Evolutionary conservation across 2,113 vertebrate genomes (phyloP), one percentile per base, ranked within the genome.

Genomic region (Polyodon spathula): DNA sequence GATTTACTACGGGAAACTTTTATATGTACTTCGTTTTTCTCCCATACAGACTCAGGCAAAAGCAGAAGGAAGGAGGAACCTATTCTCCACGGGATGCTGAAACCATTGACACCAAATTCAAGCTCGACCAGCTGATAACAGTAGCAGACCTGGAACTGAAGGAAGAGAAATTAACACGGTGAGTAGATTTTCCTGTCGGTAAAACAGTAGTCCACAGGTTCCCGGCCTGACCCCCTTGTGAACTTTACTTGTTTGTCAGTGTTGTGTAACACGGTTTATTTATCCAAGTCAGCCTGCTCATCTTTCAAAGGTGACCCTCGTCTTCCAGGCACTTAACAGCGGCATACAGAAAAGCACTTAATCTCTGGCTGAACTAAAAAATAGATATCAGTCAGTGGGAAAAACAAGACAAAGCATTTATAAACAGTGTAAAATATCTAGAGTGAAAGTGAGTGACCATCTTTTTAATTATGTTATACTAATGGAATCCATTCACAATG

Each of bases 51-150:
- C 86, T 97, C 71, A 89, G 93, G 54, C 93, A 93, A 73, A 96
- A 88, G 69, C 92, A 99, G 79, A 97, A 94, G 75, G 95, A 99
- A 72, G 96, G 93, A 4, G 94, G 90, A 6, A 95, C 93, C 0
- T 99, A 99, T 59, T 99, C 96, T 27, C 96, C 96, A 59, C 79
- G 90, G 62, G 89, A 99, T 71, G 96, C 94, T 56, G 96, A 99
- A 85, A 94, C 96, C 69, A 89, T 92, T 71, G 96, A 99, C 74
- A 97, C 94, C 4, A 97, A 98, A 76, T 93, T 90, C 73, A 99
- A 97, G 72, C 83, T 98, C 72, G 95, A 99, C 81, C 94, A 99
- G 81, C 84, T 98, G 75, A 96, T 98, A 46, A 90, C 94, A 56
- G 89, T 97, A 73, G 93, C 93, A 67, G 95, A 99, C 81, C 81